These are phyloP conservation scores for Sialis fuliginosa DNA, from an alignment of 2,888 invertebrate species.

Conservation along the genomic window DNA sequence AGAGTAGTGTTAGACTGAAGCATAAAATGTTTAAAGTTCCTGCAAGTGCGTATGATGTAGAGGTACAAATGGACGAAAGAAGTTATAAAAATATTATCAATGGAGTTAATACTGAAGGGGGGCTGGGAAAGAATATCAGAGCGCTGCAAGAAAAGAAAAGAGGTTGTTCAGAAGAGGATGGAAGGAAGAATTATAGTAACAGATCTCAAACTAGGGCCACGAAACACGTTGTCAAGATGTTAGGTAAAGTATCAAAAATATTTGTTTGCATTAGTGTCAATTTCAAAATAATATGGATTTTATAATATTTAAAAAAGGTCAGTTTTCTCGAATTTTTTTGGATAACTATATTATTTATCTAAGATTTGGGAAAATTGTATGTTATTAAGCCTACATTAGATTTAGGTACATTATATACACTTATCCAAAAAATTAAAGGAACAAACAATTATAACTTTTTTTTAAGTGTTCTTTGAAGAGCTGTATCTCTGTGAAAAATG, in stretches of 20 bases:
- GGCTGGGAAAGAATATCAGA: slow-evolving; percentile 12
- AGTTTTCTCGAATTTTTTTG: too few species aligned
- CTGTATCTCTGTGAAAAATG: too few species aligned
- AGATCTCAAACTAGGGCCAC: slow-evolving; percentile 21
- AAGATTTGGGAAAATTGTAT: too few species aligned
- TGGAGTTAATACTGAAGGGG: slow-evolving; percentile 4
- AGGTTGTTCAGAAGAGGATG: slow-evolving; percentile 18
- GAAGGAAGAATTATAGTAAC: slow-evolving; percentile 24
- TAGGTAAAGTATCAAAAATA: slow-evolving; percentile 27
- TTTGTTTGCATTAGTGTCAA: slow-evolving; percentile 1
- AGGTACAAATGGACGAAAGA: background rate
- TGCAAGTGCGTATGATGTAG: background rate
- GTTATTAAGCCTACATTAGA: too few species aligned
- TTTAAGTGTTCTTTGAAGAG: too few species aligned
- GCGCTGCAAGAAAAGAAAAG: slow-evolving; percentile 11
- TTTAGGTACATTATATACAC: too few species aligned
- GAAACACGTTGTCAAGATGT: slow-evolving; percentile 35
- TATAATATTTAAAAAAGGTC: too few species aligned
- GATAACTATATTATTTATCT: too few species aligned
- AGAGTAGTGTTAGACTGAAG: slow-evolving; percentile 20
- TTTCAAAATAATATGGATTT: too few species aligned
- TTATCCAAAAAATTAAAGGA: too few species aligned
- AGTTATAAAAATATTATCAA: too few species aligned
- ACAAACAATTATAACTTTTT: too few species aligned
- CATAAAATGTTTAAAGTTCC: slow-evolving; percentile 13